Percentiles rank a stretch among this genome's conserved stretches.
Conservation (phyloP, 2,113 vertebrate genomes). For the Origma solitaria region DNA sequence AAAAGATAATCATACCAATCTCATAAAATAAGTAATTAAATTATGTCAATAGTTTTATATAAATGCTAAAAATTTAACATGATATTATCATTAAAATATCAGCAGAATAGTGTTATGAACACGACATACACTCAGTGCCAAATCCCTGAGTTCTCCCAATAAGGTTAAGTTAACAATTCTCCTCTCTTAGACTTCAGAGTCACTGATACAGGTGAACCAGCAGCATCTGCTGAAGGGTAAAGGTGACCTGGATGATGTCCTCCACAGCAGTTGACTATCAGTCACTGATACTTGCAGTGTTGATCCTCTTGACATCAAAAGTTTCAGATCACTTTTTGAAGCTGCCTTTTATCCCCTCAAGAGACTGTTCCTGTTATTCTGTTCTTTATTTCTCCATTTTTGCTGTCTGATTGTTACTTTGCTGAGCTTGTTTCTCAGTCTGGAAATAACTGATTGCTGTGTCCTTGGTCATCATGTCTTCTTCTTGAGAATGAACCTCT, state of each 20-base stretch:
- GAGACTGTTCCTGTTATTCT: neutral
- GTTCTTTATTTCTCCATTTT: neutral
- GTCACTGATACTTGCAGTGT: neutral
- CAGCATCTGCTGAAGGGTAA: neutral
- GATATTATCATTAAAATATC: neutral
- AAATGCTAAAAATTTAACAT: neutral
- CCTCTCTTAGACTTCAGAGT: neutral
- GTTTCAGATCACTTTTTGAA: neutral
- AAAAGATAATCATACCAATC: neutral
- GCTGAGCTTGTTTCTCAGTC: neutral
- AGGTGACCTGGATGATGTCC: neutral
- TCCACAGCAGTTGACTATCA: neutral
- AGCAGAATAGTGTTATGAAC: neutral
- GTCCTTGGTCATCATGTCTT: neutral
- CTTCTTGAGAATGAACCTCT: neutral
- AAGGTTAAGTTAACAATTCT: neutral
- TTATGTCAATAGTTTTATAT: neutral
- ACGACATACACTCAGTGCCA: accelerated
- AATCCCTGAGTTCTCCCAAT: neutral
- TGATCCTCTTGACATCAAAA: neutral
- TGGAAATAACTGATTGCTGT: neutral
- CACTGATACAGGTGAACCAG: neutral
- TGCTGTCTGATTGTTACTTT: neutral
- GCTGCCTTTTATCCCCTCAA: neutral
- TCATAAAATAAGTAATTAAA: neutral